These are phyloP conservation scores for Holcopasites calliopsidis DNA, from an alignment of 1,140 invertebrate species.

Conservation along the genomic window DNA sequence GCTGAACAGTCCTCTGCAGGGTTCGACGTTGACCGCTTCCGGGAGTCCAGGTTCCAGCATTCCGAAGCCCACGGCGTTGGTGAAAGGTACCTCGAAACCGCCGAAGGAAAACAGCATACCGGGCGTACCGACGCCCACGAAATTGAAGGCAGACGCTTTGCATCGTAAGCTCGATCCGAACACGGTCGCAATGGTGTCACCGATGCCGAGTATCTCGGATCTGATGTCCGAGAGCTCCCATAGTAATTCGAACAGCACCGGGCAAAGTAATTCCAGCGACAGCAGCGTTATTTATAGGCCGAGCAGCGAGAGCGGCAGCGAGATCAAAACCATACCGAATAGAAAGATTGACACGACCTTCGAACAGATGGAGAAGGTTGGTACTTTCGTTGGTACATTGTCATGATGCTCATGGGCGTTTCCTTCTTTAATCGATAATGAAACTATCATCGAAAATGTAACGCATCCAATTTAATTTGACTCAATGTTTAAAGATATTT, in stretches of 20 bases:
- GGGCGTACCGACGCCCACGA: slow-evolving; percentile 63
- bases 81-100: slow-evolving; percentile 91
- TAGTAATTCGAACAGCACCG: slow-evolving; percentile 81
- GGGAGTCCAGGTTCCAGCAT: slow-evolving; percentile 84
- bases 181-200: slow-evolving; percentile 87
- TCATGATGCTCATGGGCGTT: neutral
- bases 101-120: slow-evolving; percentile 71
- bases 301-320: slow-evolving; percentile 84
- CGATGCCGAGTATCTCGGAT: slow-evolving; percentile 83
- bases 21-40: slow-evolving; percentile 12
- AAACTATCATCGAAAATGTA: neutral
- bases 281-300: slow-evolving; percentile 85
- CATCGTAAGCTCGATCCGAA: slow-evolving; percentile 81
- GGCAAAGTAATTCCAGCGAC: slow-evolving; percentile 84
- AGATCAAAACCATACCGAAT: slow-evolving; percentile 81
- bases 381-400: neutral
- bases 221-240: slow-evolving; percentile 82
- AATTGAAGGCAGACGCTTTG: slow-evolving; percentile 66
- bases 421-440: neutral
- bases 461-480: too few species aligned
- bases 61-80: slow-evolving; percentile 93
- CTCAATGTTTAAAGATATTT: too few species aligned
- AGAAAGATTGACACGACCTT: slow-evolving; percentile 80
- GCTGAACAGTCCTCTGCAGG: slow-evolving; percentile 40
- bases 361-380: slow-evolving; percentile 74